Evolutionary conservation across 2,797 vertebrate species (phyloP), one percentile per base, ranked within the genome.

Genomic region (Enteromius viviparus): DNA sequence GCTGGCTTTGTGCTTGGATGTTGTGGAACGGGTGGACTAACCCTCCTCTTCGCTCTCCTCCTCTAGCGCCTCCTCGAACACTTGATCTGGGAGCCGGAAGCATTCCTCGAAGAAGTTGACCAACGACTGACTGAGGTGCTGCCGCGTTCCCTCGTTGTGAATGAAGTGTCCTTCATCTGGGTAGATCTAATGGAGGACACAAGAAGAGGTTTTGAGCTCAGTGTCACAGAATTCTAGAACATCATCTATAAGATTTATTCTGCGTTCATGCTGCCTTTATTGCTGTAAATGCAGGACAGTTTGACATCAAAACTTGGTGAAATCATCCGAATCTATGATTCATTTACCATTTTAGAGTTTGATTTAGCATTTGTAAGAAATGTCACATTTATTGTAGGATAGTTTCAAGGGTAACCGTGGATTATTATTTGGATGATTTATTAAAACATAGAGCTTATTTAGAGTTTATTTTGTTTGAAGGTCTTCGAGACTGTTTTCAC

Each of bases 151-250:
- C 23, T 94, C 86, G 0, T 91, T 96, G 91, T 91, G 95, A 26
- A 99, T 93, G 92, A 97, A 98, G 93, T 99, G 98, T 89, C 97
- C 95, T 90, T 99, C 96, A 0, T 99, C 98, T 0, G 98, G 98
- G 89, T 99, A 99, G 89, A 99, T 98, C 98, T 99, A 94, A 58
- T 74, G 87, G 66, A 80, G 6, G 80, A 74, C 15, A 37, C 15
- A 72, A 81, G n/a, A 74, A 40, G 77, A 9, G 5, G 47, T 40
- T 10, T 29, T 64, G 3, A 68, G 17, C 42, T n/a, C 40, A 32
- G 15, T 34, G 29, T 37, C 11, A 37, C 19, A 26, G 8, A 21
- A 23, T 19, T 68, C 26, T 17, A 19, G 40, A 29, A 60, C 12
- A n/a, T 60, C 15, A 9, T 1, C 32, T 21, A 17, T 66, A 6